Evolutionary conservation across 2,888 invertebrate genomes (phyloP).

Genomic region (Chrysopilus asiliformis): DNA sequence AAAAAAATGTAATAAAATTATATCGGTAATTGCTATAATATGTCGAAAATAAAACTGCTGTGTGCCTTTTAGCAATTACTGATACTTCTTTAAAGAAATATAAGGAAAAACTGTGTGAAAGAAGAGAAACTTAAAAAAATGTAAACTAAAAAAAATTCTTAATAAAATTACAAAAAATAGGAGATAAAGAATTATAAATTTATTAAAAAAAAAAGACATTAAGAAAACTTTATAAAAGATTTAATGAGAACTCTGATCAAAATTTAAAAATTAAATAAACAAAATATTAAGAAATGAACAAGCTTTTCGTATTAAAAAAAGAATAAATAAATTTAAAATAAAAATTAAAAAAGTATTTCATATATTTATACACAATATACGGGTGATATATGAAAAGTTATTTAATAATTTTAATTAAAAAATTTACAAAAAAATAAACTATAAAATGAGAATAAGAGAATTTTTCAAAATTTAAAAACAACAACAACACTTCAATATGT

Average conservation of each 20-base stretch:
- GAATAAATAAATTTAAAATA: slow-evolving; percentile 4
- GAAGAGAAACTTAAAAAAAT: too few species aligned
- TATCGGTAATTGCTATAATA: slow-evolving; percentile 32
- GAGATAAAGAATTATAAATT: slow-evolving; percentile 7
- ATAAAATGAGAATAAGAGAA: too few species aligned
- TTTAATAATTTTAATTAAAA: not conserved
- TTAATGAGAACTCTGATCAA: not conserved
- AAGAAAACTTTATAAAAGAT: not conserved
- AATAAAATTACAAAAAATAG: too few species aligned
- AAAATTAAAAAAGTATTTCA: not conserved
- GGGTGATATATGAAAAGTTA: slow-evolving; percentile 7
- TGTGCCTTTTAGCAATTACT: slow-evolving; percentile 74
- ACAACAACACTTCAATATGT: too few species aligned
- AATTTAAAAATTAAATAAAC: not conserved
- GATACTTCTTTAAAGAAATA: too few species aligned
- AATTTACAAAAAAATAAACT: not conserved
- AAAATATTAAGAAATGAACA: too few species aligned
- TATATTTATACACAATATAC: slow-evolving; percentile 1
- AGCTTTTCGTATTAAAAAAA: not conserved
- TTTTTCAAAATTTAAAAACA: too few species aligned
- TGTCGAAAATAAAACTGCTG: slow-evolving; percentile 53
- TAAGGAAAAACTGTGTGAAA: too few species aligned
- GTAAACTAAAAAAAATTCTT: too few species aligned
- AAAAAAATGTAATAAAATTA: slow-evolving; percentile 11
- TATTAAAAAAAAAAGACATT: not conserved